Percentiles rank a stretch among this genome's conserved stretches.
Evolutionary conservation across 1,140 invertebrate genomes (phyloP).

Genomic region (Listronotus bonariensis): DNA sequence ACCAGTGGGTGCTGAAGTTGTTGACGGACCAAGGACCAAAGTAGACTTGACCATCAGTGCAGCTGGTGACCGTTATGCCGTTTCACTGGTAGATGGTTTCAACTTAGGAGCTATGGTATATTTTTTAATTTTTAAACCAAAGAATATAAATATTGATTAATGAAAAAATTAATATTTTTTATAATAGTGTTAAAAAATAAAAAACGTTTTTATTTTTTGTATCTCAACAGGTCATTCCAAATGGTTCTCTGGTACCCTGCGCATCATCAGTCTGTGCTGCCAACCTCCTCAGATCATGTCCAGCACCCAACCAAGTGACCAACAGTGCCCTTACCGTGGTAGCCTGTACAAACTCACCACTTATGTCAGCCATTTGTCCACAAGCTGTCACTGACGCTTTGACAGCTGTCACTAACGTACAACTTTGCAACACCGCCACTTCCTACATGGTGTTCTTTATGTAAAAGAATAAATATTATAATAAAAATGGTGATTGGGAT

Average conservation of each 20-base stretch:
- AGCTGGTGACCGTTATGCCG: slow-evolving; percentile 15
- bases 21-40: slow-evolving; percentile 21
- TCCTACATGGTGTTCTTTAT: slow-evolving; percentile 6
- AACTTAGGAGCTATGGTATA: slow-evolving; percentile 30
- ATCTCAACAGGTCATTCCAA: slow-evolving; percentile 34
- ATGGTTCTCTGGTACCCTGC: slow-evolving; percentile 17
- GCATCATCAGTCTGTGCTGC: slow-evolving; percentile 24
- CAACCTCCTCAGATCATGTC: slow-evolving; percentile 31
- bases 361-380: slow-evolving; percentile 25
- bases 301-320: slow-evolving; percentile 26
- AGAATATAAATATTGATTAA: not conserved
- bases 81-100: slow-evolving; percentile 31
- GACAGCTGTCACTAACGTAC: slow-evolving; percentile 3
- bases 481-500: not conserved
- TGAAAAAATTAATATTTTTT: too few relatives aligned
- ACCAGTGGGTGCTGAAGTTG: slow-evolving; percentile 23
- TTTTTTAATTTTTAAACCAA: not conserved
- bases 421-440: not conserved
- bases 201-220: too few relatives aligned
- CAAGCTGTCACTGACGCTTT: slow-evolving; percentile 22
- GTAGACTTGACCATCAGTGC: slow-evolving; percentile 13
- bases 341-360: slow-evolving; percentile 21
- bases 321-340: slow-evolving; percentile 21
- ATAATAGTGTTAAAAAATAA: too few relatives aligned
- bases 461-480: not conserved